phyloP scores from a whole-genome alignment of 92 coral and sea anemone genomes.

The Epizoanthus stellaris region DNA sequence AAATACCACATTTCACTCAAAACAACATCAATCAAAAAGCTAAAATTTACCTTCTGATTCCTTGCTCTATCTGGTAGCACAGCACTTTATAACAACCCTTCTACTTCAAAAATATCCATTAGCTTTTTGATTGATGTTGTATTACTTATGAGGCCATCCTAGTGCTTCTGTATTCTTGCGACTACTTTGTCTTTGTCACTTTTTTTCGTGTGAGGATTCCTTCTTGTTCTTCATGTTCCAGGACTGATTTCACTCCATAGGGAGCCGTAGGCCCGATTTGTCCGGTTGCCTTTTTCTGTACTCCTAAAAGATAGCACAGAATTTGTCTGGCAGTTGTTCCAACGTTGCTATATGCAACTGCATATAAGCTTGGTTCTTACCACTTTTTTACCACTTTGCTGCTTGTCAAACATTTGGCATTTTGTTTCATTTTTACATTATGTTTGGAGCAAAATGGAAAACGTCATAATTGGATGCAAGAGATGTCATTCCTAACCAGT shows the following conservation, averaged over 20 bases:
- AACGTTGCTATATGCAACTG: not conserved
- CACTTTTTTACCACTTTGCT: not conserved
- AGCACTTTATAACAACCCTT: no score
- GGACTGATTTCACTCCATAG: not conserved
- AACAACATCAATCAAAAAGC: no score
- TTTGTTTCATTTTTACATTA: not conserved
- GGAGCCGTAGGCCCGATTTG: conserved; percentile 11
- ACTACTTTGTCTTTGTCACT: no score
- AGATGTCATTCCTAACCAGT: not conserved
- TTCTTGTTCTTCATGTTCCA: not conserved
- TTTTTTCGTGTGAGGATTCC: not conserved
- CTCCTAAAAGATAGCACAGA: not conserved
- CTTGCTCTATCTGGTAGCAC: no score
- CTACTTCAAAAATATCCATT: no score
- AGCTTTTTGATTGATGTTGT: no score
- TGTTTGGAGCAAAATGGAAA: not conserved
- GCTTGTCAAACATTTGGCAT: not conserved
- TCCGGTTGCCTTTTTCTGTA: not conserved
- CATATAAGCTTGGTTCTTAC: not conserved
- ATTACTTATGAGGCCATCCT: no score
- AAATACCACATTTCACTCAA: no score
- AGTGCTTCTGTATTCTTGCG: no score
- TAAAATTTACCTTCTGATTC: no score
- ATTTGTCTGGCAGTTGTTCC: conserved; percentile 12
- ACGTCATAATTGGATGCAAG: conserved; percentile 11